Percentiles rank a stretch among this genome's conserved stretches.
These are phyloP conservation scores for Neolamprologus falcicula DNA, from an alignment of 2,113 vertebrate genomes.

Conservation along the genomic window DNA sequence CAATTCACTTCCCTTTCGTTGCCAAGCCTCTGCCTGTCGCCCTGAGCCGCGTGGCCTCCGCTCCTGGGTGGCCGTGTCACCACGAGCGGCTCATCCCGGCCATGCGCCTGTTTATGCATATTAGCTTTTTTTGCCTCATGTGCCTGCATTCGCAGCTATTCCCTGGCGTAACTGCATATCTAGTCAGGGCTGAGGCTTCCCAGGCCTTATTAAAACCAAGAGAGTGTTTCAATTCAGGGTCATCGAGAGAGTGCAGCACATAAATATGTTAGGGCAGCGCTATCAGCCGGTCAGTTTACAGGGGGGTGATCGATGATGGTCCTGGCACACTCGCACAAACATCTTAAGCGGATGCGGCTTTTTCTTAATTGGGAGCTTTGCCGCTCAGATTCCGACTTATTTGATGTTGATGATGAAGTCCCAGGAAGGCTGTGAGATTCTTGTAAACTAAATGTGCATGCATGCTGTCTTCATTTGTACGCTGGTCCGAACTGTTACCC, in stretches of 20 bases:
- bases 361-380: conserved; percentile 81
- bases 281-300: conserved; percentile 69
- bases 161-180: conserved; percentile 5
- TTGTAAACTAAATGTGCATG: conserved; percentile 62
- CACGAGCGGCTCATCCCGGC: conserved; percentile 51
- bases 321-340: conserved; percentile 67
- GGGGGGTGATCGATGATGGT: conserved; percentile 70
- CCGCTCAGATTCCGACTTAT: conserved; percentile 56
- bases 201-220: conserved; percentile 62
- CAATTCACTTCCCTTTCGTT: conserved; percentile 66
- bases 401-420: conserved; percentile 66
- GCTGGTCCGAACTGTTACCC: conserved; percentile 53
- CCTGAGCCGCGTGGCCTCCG: conserved; percentile 15
- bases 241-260: conserved; percentile 54
- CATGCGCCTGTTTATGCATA: conserved; percentile 70
- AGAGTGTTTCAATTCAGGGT: conserved; percentile 63
- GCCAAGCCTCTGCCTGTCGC: conserved; percentile 44
- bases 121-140: conserved; percentile 71
- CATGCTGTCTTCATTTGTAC: conserved; percentile 60
- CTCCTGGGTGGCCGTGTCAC: conserved; percentile 56
- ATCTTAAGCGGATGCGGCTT: conserved; percentile 73
- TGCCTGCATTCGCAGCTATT: conserved; percentile 61
- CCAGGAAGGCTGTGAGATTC: conserved; percentile 58
- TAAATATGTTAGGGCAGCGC: conserved; percentile 71
- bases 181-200: conserved; percentile 13